Conservation (phyloP, 2,888 invertebrate species). For the Apoderus coryli region DNA sequence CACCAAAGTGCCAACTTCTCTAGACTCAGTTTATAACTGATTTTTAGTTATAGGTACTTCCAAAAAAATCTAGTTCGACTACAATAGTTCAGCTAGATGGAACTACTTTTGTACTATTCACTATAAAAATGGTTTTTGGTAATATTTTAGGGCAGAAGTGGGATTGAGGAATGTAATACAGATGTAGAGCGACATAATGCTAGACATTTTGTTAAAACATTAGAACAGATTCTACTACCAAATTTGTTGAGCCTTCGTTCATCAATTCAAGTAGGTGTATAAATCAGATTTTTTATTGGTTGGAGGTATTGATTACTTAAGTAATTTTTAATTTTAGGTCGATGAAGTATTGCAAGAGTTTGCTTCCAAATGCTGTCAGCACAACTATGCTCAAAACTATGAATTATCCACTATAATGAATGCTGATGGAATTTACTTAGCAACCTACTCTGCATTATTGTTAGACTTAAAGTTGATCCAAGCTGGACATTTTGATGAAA, state of each 20-base stretch:
- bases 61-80: no score
- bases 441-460: conserved; percentile 72
- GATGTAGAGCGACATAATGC: conserved; percentile 81
- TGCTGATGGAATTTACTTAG: conserved; percentile 87
- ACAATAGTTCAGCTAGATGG: no score
- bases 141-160: conserved; percentile 28
- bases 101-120: no score
- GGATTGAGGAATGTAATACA: conserved; percentile 51
- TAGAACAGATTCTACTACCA: conserved; percentile 61
- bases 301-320: no score
- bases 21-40: no score
- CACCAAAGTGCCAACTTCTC: no score
- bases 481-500: conserved; percentile 54
- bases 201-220: conserved; percentile 62
- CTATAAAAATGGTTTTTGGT: no score
- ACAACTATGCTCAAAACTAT: conserved; percentile 50
- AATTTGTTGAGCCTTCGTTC: conserved; percentile 60
- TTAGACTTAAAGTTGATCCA: conserved; percentile 68
- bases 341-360: conserved; percentile 87
- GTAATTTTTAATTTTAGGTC: conserved; percentile 35
- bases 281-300: neutral
- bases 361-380: conserved; percentile 80
- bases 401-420: conserved; percentile 69
- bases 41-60: no score
- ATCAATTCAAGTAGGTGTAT: conserved; percentile 61